Evolutionary conservation across 2,113 vertebrate species (phyloP).

Genomic region (Sylvilagus bachmani): DNA sequence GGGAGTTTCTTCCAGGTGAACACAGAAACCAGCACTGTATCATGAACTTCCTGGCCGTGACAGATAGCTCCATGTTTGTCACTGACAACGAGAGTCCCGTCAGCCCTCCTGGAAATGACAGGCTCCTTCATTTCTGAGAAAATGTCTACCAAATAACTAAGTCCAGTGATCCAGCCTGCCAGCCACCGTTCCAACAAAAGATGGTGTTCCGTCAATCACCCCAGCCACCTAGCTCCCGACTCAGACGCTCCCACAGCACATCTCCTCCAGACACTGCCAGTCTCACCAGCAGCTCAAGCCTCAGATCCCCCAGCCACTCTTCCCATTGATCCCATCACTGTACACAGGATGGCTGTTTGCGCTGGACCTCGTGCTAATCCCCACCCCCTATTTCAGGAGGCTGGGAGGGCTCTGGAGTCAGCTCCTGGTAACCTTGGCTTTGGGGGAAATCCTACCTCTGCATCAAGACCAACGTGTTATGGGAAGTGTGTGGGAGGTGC

Average conservation of each 20-base stretch:
- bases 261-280: background rate
- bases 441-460: background rate
- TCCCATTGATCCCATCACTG: no score
- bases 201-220: background rate
- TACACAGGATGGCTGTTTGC: slow-evolving; percentile 17
- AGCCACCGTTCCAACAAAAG: background rate
- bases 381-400: background rate
- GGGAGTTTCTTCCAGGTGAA: background rate
- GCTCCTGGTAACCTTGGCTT: background rate
- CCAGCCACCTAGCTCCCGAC: background rate
- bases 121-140: background rate
- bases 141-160: background rate
- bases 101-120: background rate
- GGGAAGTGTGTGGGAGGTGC: background rate
- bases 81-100: background rate
- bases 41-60: background rate
- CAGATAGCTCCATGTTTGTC: background rate
- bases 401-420: background rate
- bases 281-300: background rate
- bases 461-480: background rate
- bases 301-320: background rate
- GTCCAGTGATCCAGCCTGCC: background rate
- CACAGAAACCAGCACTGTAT: background rate
- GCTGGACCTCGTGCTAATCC: background rate
- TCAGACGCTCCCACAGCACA: background rate